These are phyloP conservation scores for Australoheros scitulus DNA, from an alignment of 2,113 vertebrate species.

Conservation along the genomic window DNA sequence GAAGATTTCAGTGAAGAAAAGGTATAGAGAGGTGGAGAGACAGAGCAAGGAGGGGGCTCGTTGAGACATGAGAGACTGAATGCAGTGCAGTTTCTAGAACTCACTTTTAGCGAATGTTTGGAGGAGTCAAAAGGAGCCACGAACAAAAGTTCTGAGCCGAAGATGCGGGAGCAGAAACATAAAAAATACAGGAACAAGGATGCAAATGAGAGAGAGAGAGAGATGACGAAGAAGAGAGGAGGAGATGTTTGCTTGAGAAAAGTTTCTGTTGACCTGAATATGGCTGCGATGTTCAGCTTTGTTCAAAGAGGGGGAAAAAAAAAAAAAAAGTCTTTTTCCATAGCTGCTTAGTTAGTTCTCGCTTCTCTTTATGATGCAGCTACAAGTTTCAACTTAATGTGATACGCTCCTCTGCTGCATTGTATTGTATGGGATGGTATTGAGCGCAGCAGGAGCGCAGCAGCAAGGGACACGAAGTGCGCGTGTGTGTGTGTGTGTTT, in stretches of 20 bases:
- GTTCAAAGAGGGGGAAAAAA: slow-evolving; percentile 44
- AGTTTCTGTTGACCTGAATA: slow-evolving; percentile 75
- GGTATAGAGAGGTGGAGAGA: slow-evolving; percentile 1
- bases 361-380: slow-evolving; percentile 42
- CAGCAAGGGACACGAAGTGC: slow-evolving; percentile 27
- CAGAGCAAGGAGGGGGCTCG: slow-evolving; percentile 1
- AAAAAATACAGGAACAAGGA: slow-evolving; percentile 48
- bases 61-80: slow-evolving; percentile 4
- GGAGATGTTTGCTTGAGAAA: slow-evolving; percentile 62
- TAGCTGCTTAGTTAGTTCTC: slow-evolving; percentile 41
- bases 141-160: slow-evolving; percentile 50
- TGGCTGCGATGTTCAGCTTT: slow-evolving; percentile 43
- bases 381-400: slow-evolving; percentile 59
- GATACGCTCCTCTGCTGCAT: slow-evolving; percentile 55
- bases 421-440: slow-evolving; percentile 31
- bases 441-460: slow-evolving; percentile 42
- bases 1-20: not conserved
- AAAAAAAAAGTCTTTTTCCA: slow-evolving; percentile 20
- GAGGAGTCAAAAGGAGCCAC: slow-evolving; percentile 53
- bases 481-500: slow-evolving; percentile 25
- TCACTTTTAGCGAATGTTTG: slow-evolving; percentile 33
- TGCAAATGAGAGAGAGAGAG: slow-evolving; percentile 64
- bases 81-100: slow-evolving; percentile 18
- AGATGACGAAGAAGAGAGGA: slow-evolving; percentile 30
- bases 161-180: slow-evolving; percentile 45